Base-by-base conservation (phyloP, 2,113 vertebrate genomes). In the Pyrgilauda ruficollis region DNA sequence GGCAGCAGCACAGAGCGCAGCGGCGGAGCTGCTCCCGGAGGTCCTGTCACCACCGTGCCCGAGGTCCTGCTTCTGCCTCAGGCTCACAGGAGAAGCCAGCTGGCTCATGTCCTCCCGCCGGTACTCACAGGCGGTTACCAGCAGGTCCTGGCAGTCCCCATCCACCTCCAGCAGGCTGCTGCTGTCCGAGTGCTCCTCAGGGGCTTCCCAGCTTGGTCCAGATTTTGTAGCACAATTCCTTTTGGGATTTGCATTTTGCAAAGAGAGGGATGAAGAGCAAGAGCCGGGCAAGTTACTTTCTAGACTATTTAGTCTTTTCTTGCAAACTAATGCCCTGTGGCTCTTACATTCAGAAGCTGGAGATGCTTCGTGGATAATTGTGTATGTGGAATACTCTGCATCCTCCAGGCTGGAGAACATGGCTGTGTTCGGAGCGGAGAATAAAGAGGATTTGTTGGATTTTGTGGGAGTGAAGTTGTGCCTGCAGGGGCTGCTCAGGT, bases 101-200 rank as follows among this genome's bases (percentile, higher is more conserved):
- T 94, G 97, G 84, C 88, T 97, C 56, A 90, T 21, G 44, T 89
- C 93, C 68, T 98, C 95, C 76, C 76, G 84, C 27, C 49, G 87
- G 53, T 89, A 94, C 27, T 96, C 96, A 8, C 46, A 85, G 1
- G 93, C 35, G 4, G 96, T 97, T 18, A 98, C 52, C 46, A 98
- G 96, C 8, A 77, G 83, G 15, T 98, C 98, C 76, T 97, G 91
- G 18, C 98, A 97, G 77, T 98, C 98, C 47, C 98, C 98, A 12
- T 98, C 98, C 6, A 99, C 70, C 92, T 99, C 99, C 86, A 97
- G 94, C 43, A 98, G 98, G 68, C 97, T 98, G 87, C 98, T 98
- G 62, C 96, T 96, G 73, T 91, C 96, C 10, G 97, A 97, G 94
- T 97, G 94, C n/a, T 97, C 86, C 79, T 87, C 78, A 0, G 92